Conservation (phyloP, 2,888 invertebrate genomes). For the Hirtodrosophila trivittata region DNA sequence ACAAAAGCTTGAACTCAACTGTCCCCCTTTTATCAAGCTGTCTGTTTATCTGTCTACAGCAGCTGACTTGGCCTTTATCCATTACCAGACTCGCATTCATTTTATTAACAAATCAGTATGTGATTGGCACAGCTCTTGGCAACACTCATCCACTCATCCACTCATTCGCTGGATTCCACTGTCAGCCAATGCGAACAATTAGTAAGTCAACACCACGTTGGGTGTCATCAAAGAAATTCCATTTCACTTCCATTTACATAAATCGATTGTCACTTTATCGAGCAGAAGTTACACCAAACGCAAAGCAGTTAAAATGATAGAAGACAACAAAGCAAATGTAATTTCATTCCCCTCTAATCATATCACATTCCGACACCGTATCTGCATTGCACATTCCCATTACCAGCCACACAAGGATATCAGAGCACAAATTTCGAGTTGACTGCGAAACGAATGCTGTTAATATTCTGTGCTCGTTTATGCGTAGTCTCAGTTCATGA, state of each 20-base stretch:
- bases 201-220: slow-evolving; percentile 59
- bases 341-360: slow-evolving; percentile 63
- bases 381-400: slow-evolving; percentile 32
- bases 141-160: no score
- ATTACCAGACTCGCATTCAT: neutral
- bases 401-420: slow-evolving; percentile 31
- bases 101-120: slow-evolving; percentile 14
- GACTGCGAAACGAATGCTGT: slow-evolving; percentile 5
- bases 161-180: no score
- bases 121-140: slow-evolving; percentile 13
- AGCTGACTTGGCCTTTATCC: neutral
- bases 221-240: slow-evolving; percentile 4
- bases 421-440: slow-evolving; percentile 32
- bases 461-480: neutral
- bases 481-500: neutral
- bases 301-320: slow-evolving; percentile 20
- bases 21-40: neutral
- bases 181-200: slow-evolving; percentile 45
- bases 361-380: slow-evolving; percentile 54
- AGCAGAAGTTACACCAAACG: slow-evolving; percentile 14
- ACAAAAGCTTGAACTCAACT: slow-evolving; percentile 30
- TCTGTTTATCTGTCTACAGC: slow-evolving; percentile 3
- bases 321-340: slow-evolving; percentile 48
- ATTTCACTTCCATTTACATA: slow-evolving; percentile 49
- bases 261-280: slow-evolving; percentile 47